Evolutionary conservation across 53 echinoderm and acorn worm species (phyloP), one percentile per base, ranked within the genome.

Genomic region (Holothuria leucospilota): DNA sequence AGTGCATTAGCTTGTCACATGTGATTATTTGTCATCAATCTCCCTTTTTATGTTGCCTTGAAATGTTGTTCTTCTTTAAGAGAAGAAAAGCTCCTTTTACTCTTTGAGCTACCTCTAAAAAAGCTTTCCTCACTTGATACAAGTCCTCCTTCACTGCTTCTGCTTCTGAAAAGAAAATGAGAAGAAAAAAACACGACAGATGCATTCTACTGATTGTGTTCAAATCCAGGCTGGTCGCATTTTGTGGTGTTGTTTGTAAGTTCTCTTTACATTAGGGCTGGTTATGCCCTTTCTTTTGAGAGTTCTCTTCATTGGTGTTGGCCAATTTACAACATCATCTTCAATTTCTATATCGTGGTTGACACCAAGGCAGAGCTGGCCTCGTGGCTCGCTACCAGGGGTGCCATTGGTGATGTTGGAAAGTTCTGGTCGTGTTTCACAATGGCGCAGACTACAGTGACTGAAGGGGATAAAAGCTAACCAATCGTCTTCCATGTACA

Each of bases 321-420:
- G 77, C 77, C 52, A 77, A 71, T 70, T 70, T 38, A 20, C 70
- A 20, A 23, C 13, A 77, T 51, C 23, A 53, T n/a, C 13, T 30
- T 61, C 15, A 8, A 30, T 80, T 21, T 60, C 56, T 38, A 4
- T 11, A 13, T 34, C 18, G 56, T 80, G 60, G 80, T 61, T 80
- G 62, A 80, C 80, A 60, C 80, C 59, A 80, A 80, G 80, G 61
- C 80, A 80, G 80, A 61, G 80, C 80, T 80, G 61, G 80, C 80
- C 80, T 80, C 80, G 80, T 27, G 28, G 80, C 59, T 80, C 80
- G 80, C 80, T 80, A 80, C 80, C 80, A 3, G 25, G 75, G 42
- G 58, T 83, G 84, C 64, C 84, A 65, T 67, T 63, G 84, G 84
- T 67, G 84, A 83, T 83, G 84, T 83, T 83, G 84, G 84, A 83